Conservation (phyloP, 2,797 vertebrate genomes). For the Hyperoplus lanceolatus region DNA sequence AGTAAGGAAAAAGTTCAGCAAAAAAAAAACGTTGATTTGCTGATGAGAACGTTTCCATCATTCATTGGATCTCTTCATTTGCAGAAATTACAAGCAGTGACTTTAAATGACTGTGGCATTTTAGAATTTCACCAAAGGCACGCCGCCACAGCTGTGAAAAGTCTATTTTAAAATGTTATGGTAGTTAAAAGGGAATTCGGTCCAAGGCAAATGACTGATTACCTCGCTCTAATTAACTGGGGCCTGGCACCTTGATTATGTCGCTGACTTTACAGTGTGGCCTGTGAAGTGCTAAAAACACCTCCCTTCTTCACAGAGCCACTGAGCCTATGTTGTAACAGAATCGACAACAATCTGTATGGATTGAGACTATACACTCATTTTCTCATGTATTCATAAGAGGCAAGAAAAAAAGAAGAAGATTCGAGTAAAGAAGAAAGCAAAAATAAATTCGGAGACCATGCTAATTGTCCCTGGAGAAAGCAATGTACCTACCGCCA, state of each 20-base stretch:
- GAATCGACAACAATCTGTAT: background rate
- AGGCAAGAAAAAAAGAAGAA: background rate
- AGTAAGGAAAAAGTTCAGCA: background rate
- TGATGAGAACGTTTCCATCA: slow-evolving; percentile 47
- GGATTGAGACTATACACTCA: background rate
- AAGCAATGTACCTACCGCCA: background rate
- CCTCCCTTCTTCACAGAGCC: background rate
- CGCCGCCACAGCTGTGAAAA: slow-evolving; percentile 46
- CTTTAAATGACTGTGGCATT: slow-evolving; percentile 49
- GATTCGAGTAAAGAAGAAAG: background rate
- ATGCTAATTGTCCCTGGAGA: background rate
- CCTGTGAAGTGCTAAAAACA: slow-evolving; percentile 3
- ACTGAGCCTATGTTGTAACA: background rate
- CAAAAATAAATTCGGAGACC: background rate
- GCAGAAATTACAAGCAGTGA: slow-evolving; percentile 29
- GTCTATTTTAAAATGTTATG: slow-evolving; percentile 43
- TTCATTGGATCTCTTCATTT: slow-evolving; percentile 23
- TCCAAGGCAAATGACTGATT: slow-evolving; percentile 39
- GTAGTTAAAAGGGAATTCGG: slow-evolving; percentile 56
- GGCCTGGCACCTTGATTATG: slow-evolving; percentile 47
- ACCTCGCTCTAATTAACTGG: slow-evolving; percentile 50
- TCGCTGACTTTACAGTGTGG: slow-evolving; percentile 24
- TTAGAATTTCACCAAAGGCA: slow-evolving; percentile 34
- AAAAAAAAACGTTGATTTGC: slow-evolving; percentile 14
- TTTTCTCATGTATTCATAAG: background rate